These are phyloP conservation scores for Scolopax mira DNA, from an alignment of 2,113 vertebrate genomes.

Conservation along the genomic window DNA sequence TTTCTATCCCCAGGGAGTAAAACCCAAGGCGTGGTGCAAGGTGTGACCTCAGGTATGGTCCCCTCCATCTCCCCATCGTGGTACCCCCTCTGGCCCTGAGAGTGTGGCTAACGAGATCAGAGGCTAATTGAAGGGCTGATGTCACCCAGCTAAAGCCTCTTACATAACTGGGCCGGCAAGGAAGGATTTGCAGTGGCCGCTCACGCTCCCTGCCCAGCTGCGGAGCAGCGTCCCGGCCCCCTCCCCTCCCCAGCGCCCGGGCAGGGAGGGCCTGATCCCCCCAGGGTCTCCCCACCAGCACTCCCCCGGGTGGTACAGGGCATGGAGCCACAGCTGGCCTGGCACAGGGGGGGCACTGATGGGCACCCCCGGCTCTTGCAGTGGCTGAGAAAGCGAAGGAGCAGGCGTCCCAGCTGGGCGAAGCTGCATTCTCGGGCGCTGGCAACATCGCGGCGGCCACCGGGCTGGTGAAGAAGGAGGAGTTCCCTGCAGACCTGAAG, in stretches of 20 bases:
- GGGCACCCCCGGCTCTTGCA: slow-evolving; percentile 38
- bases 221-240: background rate
- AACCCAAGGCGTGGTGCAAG: slow-evolving; percentile 88
- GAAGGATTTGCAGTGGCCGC: background rate
- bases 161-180: slow-evolving; percentile 25
- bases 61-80: rapidly evolving
- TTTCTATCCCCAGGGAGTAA: slow-evolving; percentile 84
- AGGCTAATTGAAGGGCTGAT: slow-evolving; percentile 61
- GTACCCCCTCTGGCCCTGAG: background rate
- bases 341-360: background rate
- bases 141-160: slow-evolving; percentile 54
- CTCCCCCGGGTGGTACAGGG: background rate
- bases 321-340: rapidly evolving
- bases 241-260: background rate
- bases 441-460: slow-evolving; percentile 95
- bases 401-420: slow-evolving; percentile 86
- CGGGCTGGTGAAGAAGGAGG: slow-evolving; percentile 93
- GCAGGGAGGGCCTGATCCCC: background rate
- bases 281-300: background rate
- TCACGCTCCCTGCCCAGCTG: slow-evolving; percentile 31
- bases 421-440: slow-evolving; percentile 84
- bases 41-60: slow-evolving; percentile 88
- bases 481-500: slow-evolving; percentile 92
- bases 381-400: slow-evolving; percentile 98
- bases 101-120: slow-evolving; percentile 30